Evolutionary conservation across 2,113 vertebrate species (phyloP), one percentile per base, ranked within the genome.

Genomic region (Chiloscyllium plagiosum): DNA sequence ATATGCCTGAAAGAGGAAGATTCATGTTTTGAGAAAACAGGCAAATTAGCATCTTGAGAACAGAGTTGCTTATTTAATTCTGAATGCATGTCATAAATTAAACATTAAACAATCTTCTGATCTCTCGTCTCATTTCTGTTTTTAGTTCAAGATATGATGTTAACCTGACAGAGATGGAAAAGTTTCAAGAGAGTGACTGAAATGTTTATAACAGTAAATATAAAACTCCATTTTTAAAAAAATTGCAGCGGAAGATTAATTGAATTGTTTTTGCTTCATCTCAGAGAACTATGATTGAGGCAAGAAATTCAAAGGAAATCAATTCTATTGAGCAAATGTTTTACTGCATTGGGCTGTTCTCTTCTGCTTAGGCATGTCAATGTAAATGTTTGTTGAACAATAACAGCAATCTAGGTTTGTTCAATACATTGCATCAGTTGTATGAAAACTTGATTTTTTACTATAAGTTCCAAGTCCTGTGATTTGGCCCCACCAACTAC

Each of bases 41-140:
- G n/a, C 65, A 70, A 42, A 95, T 76, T 95, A 29, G 47, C 69
- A 72, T 76, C 47, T 95, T 95, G 68, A 95, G 68, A 52, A 76
- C 24, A 15, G 66, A 72, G 69, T 76, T 29, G 69, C 37, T 4
- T 37, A 50, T 50, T 42, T 68, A 94, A 70, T 50, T 94, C 69
- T 94, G 68, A 70, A 68, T 72, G 68, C 24, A 20, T 56, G 4
- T 4, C 89, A 66, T 37, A 92, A 92, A 66, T 92, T 20, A 66
- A 37, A 92, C 65, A 66, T 37, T 66, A 37, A n/a, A 92, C 66
- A 92, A 65, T 33, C 33, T n/a, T 19, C 89, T 66, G 61, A 92
- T 92, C 15, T 92, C 61, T 92, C 3, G 5, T 37, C 61, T 92
- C 29, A 20, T 15, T 92, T 37, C 89, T 92, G 22, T 24, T 66